Base-by-base conservation (phyloP, 2,888 invertebrate genomes). In the Orgyia antiqua region DNA sequence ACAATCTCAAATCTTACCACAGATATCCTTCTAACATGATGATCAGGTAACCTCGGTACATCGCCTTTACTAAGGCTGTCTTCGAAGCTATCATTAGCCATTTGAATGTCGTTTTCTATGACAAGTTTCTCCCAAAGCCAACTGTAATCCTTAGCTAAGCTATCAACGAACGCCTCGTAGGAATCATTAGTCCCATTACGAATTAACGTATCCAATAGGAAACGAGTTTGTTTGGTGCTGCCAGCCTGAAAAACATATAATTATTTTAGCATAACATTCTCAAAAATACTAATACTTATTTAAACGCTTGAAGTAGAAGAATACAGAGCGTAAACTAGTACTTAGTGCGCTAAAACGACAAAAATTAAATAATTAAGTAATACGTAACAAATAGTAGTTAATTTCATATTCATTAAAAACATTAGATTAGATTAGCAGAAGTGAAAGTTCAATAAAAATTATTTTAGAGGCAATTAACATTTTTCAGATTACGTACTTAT, bases 121-220 rank as follows among this genome's bases (percentile, higher is more conserved):
- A 74, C 74, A 26, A 90, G 71, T 15, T 79, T 78, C 29, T 84
- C 72, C 57, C 86, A 87, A 28, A 91, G 58, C 90, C 90, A 91
- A 21, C 62, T 53, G 58, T 90, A 89, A 51, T 89, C 86, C 38
- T 87, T 87, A 5, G 70, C 65, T 10, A 91, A 60, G 29, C 87
- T 76, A 49, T 88, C 82, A 29, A 88, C 87, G 58, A 91, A 90
- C 5, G 65, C 68, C 30, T 88, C 77, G 63, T 84, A 90, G 0
- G 89, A 77, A n/a, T 53, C 51, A 43, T 79, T 78, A 33, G 57
- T 71, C 5, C 82, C 83, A 52, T 67, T 74, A 36, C 74, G 68
- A 11, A 80, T 58, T 27, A 88, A 49, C 2, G 66, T 54, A 12
- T 84, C 77, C 12, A 88, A 47, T 2, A 89, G 58, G 33, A 66